A percentile compares a stretch with the other conserved stretches of the same genome.
Evolutionary conservation across 2,888 invertebrate species (phyloP).

Genomic region (Willowsia nigromaculata): DNA sequence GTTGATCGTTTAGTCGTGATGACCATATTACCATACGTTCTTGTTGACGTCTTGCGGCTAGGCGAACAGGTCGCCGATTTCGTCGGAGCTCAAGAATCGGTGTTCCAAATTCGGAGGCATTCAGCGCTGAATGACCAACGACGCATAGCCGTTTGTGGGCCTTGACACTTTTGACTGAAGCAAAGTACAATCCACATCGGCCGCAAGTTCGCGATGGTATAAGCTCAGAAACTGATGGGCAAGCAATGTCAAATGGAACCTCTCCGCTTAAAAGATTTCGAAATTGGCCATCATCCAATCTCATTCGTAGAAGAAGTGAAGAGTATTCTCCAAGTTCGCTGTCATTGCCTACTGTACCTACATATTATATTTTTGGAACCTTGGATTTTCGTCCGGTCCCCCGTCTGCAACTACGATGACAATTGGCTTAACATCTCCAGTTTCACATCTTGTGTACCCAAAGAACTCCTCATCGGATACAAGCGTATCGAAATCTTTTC

Average conservation of each 20-base stretch:
- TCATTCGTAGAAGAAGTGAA: neutral
- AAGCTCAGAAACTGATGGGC: neutral
- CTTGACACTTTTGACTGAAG: neutral
- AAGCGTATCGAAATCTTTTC: conserved; percentile 73
- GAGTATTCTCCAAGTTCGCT: no score
- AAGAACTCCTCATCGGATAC: conserved; percentile 55
- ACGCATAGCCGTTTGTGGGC: neutral
- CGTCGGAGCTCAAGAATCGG: neutral
- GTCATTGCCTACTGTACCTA: no score
- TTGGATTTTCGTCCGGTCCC: conserved; percentile 65
- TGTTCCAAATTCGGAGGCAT: neutral
- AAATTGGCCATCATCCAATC: neutral
- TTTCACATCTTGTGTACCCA: neutral
- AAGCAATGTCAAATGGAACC: neutral
- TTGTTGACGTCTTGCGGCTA: conserved; percentile 34
- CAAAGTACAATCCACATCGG: neutral
- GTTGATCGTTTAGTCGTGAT: conserved; percentile 26
- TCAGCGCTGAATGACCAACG: neutral
- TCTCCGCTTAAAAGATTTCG: neutral
- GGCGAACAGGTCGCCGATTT: neutral
- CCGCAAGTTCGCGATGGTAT: neutral
- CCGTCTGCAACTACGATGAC: conserved; percentile 79
- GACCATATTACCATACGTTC: conserved; percentile 42
- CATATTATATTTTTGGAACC: conserved; percentile 14
- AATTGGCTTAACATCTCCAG: conserved; percentile 79